phyloP scores from a whole-genome alignment of 2,797 vertebrate species.

The Myotis myotis region DNA sequence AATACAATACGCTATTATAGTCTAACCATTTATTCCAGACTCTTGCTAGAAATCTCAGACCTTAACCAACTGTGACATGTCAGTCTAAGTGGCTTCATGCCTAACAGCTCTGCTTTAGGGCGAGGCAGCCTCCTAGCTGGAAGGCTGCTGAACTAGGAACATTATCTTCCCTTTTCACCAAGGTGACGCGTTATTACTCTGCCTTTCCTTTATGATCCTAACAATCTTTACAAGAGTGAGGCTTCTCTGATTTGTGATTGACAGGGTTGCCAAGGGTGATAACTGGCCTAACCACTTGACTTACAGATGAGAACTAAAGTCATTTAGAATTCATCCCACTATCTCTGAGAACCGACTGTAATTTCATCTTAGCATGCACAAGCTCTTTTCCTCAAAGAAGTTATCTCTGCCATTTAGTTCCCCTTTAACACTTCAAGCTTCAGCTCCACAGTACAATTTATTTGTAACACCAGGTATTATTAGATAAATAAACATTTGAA shows the following conservation, averaged over 20 bases:
- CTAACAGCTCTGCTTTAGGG: slow-evolving; percentile 47
- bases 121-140: not conserved
- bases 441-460: slow-evolving; percentile 64
- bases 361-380: slow-evolving; percentile 70
- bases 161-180: slow-evolving; percentile 49
- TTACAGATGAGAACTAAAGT: slow-evolving; percentile 70
- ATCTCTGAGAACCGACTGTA: slow-evolving; percentile 63
- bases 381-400: slow-evolving; percentile 71
- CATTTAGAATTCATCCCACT: slow-evolving; percentile 72
- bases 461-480: slow-evolving; percentile 67
- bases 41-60: slow-evolving; percentile 30
- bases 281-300: slow-evolving; percentile 63
- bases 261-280: slow-evolving; percentile 62
- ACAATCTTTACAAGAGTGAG: slow-evolving; percentile 33
- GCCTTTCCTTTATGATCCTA: slow-evolving; percentile 56
- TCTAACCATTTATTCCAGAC: not conserved
- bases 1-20: not conserved
- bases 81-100: slow-evolving; percentile 13
- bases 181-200: not conserved
- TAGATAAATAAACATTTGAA: slow-evolving; percentile 73
- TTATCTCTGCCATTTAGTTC: slow-evolving; percentile 72
- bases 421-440: slow-evolving; percentile 64
- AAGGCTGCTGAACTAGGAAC: slow-evolving; percentile 38
- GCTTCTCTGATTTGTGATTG: slow-evolving; percentile 61
- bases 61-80: not conserved